Percentiles rank a stretch among this genome's conserved stretches.
phyloP scores from a whole-genome alignment of 2,797 vertebrate genomes.

The Allobates femoralis region DNA sequence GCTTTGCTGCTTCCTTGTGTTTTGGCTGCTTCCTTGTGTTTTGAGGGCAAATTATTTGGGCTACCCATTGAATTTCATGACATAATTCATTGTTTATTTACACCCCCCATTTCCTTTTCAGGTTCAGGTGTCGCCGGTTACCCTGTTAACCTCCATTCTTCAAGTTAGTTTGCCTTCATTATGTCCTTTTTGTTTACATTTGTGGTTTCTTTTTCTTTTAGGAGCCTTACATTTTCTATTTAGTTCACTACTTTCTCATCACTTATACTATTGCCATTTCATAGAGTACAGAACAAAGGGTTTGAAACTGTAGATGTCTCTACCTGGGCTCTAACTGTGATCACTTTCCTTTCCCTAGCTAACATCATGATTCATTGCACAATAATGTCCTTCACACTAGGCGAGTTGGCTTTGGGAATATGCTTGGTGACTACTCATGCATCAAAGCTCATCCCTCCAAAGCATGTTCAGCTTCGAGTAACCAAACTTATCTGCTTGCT shows the following conservation, averaged over 20 bases:
- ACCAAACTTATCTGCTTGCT: slow-evolving; percentile 88
- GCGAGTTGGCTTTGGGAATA: slow-evolving; percentile 82
- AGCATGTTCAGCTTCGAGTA: slow-evolving; percentile 98
- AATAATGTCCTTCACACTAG: slow-evolving; percentile 85
- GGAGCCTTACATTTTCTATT: slow-evolving; percentile 75
- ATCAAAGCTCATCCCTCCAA: slow-evolving; percentile 84
- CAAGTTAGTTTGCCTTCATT: slow-evolving; percentile 97
- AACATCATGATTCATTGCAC: slow-evolving; percentile 78
- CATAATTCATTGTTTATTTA: slow-evolving; percentile 78
- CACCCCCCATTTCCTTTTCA: slow-evolving; percentile 90
- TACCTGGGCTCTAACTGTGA: slow-evolving; percentile 79
- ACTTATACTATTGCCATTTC: slow-evolving; percentile 86
- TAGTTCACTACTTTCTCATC: slow-evolving; percentile 74
- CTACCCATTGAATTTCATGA: slow-evolving; percentile 80
- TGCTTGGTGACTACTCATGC: slow-evolving; percentile 87
- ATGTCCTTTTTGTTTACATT: slow-evolving; percentile 84
- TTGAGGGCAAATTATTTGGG: slow-evolving; percentile 53
- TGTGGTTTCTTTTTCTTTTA: slow-evolving; percentile 79
- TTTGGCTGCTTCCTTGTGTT: background rate
- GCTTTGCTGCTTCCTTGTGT: background rate
- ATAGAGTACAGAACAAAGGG: slow-evolving; percentile 84
- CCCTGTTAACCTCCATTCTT: slow-evolving; percentile 96
- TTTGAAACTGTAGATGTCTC: slow-evolving; percentile 79
- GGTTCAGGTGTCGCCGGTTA: slow-evolving; percentile 93
- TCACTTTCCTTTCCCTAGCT: slow-evolving; percentile 78